phyloP scores from a whole-genome alignment of 2,888 invertebrate species.

The Argyresthia goedartella region DNA sequence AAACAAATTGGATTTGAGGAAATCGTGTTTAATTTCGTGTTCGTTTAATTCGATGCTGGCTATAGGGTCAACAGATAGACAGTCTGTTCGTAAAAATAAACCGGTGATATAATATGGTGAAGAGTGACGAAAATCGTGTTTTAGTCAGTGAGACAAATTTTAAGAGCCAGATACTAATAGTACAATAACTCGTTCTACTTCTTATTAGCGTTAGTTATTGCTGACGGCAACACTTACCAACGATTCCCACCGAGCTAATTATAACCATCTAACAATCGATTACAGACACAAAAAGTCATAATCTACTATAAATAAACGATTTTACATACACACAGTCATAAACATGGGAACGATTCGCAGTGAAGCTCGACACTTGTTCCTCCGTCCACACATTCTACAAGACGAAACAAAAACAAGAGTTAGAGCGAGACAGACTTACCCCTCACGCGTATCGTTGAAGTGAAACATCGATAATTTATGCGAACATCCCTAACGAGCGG shows the following conservation, averaged over 20 bases:
- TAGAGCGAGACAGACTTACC: constrained; percentile 50
- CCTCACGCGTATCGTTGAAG: constrained; percentile 36
- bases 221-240: too few relatives aligned
- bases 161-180: too few relatives aligned
- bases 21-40: background rate
- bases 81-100: background rate
- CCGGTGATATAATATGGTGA: too few relatives aligned
- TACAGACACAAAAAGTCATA: constrained; percentile 1
- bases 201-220: too few relatives aligned
- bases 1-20: constrained; percentile 33
- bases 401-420: constrained; percentile 61
- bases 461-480: constrained; percentile 69
- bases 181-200: too few relatives aligned
- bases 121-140: too few relatives aligned
- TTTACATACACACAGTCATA: constrained; percentile 21
- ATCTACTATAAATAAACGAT: constrained; percentile 8
- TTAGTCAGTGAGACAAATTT: too few relatives aligned
- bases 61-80: too few relatives aligned
- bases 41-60: too few relatives aligned
- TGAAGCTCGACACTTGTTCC: constrained; percentile 37
- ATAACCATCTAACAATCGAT: background rate
- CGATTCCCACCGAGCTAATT: background rate
- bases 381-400: constrained; percentile 42
- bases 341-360: constrained; percentile 29
- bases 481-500: constrained; percentile 63